Percentiles rank a stretch among this genome's conserved stretches.
These are phyloP conservation scores for Rhynchonycteris naso DNA, from an alignment of 2,797 vertebrate species.

Conservation along the genomic window DNA sequence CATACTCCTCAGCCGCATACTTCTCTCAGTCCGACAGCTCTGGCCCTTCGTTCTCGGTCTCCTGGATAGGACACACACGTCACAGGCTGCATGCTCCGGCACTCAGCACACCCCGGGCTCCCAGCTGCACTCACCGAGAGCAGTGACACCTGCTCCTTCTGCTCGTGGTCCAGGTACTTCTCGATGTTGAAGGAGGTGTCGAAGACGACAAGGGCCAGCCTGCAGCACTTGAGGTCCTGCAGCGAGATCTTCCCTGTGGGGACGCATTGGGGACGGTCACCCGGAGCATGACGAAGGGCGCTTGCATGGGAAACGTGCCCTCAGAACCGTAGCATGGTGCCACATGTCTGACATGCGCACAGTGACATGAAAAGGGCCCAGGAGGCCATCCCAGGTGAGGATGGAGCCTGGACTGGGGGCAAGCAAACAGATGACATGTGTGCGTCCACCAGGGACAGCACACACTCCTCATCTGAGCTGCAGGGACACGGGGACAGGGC, in stretches of 20 bases:
- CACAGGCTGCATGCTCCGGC: no score
- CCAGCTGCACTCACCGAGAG: neutral
- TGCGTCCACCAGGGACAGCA: no score
- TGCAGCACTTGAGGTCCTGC: neutral
- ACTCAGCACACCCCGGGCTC: neutral
- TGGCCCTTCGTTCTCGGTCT: conserved; percentile 90
- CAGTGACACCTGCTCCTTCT: neutral
- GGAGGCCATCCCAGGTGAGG: neutral
- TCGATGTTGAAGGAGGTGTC: conserved; percentile 85
- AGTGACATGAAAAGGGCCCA: no score
- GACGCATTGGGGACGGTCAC: no score
- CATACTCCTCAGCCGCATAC: conserved; percentile 95
- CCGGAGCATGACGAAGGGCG: no score
- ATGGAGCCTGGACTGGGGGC: no score
- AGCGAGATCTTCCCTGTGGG: neutral
- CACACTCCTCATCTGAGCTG: no score
- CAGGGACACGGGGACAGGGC: no score
- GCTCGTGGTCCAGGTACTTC: conserved; percentile 33
- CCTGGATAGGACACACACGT: conserved; percentile 80
- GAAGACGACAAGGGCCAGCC: neutral
- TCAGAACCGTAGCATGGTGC: no score
- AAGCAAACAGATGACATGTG: no score
- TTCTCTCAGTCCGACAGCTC: conserved; percentile 96
- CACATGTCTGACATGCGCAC: no score
- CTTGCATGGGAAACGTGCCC: no score